Conservation (phyloP, 2,797 vertebrate species). For the Gallinago nigripennis region DNA sequence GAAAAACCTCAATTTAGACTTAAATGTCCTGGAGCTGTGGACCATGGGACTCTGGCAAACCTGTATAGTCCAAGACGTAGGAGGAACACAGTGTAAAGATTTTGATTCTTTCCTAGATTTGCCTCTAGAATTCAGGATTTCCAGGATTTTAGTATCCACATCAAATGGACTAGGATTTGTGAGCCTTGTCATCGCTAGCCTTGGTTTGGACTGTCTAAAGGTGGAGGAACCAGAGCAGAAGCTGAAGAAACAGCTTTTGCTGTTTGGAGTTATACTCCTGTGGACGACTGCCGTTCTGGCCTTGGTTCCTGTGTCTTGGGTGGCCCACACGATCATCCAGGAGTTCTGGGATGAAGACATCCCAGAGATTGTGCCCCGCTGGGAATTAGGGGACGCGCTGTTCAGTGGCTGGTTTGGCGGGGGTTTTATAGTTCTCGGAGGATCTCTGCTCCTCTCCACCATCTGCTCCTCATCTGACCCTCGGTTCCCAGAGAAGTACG, state of each 20-base stretch:
- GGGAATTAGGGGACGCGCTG: conserved; percentile 80
- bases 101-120: conserved; percentile 84
- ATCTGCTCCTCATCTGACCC: neutral
- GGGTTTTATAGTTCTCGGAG: conserved; percentile 76
- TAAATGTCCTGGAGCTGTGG: conserved; percentile 87
- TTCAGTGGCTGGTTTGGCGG: conserved; percentile 83
- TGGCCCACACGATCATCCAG: conserved; percentile 79
- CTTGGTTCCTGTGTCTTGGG: conserved; percentile 81
- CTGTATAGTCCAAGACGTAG: conserved; percentile 81
- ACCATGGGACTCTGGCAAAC: conserved; percentile 83
- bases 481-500: neutral
- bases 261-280: conserved; percentile 78
- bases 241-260: conserved; percentile 76
- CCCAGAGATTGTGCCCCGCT: conserved; percentile 83
- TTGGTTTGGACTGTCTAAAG: conserved; percentile 81
- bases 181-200: conserved; percentile 74
- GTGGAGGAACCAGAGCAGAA: conserved; percentile 55
- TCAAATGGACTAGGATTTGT: conserved; percentile 78
- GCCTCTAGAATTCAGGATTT: conserved; percentile 80
- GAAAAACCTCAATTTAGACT: conserved; percentile 86
- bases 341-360: conserved; percentile 84
- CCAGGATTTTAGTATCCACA: conserved; percentile 80
- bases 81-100: conserved; percentile 80
- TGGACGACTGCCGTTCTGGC: conserved; percentile 77
- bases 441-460: conserved; percentile 70